Base-by-base conservation (phyloP, 2,113 vertebrate genomes). In the Embiotoca jacksoni region DNA sequence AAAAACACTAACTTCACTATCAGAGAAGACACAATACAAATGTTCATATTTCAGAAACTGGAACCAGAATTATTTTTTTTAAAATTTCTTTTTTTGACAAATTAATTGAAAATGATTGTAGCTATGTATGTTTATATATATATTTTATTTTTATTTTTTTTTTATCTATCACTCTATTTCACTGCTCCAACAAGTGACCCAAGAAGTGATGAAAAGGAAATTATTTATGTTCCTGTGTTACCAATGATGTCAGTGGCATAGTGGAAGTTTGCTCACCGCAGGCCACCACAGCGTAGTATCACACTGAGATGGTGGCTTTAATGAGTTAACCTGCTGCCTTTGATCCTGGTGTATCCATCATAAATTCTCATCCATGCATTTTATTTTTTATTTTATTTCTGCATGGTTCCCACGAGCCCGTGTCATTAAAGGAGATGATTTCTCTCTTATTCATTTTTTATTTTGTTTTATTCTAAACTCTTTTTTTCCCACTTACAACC, bases 191-290 rank as follows among this genome's bases (percentile, higher is more conserved):
- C 54, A 9, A 60, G 23, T 23, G 23, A 23, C 23, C 23, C 23
- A 23, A 23, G 23, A 23, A 23, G 23, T 23, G 23, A 68, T 57
- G 5, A 72, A 56, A 63, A 56, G 61, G 59, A 70, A 80, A 83
- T 50, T 7, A 0, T 33, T 33, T 80, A 66, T 23, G 50, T 90
- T 86, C 85, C 80, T 70, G 15, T 79, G 79, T 84, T 71, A 63
- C 78, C 65, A 57, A 6, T 81, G 81, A 82, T 81, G 81, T 85
- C 70, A 87, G 11, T 65, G 76, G 58, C 78, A 72, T 2, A 3
- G 23, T 81, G 78, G 65, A 78, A 63, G 54, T 68, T 62, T 77
- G 31, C n/a, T 86, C 32, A 90, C 79, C 77, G 60, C 86, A 81
- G 32, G 4, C 55, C 53, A 72, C 83, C 35, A 14, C 79, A 82